Evolutionary conservation across 2,797 vertebrate species (phyloP).

Genomic region (Naso thynnoides): DNA sequence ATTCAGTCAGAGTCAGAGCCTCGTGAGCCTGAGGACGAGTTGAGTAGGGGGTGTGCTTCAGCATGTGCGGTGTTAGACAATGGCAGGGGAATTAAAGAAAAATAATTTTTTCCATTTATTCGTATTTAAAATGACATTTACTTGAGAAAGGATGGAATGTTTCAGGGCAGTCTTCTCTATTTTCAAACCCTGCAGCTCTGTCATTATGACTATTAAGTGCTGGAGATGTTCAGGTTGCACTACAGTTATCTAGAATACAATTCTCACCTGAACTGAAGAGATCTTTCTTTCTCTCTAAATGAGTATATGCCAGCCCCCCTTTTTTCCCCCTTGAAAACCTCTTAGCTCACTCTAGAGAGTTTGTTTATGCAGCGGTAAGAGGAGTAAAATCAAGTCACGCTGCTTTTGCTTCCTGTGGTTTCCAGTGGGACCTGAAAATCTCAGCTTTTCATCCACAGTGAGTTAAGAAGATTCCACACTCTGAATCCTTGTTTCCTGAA

Average conservation of each 20-base stretch:
- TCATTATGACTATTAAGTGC: not conserved
- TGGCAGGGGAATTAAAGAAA: conserved; percentile 14
- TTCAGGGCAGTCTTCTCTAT: not conserved
- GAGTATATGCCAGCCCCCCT: not conserved
- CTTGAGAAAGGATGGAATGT: not conserved
- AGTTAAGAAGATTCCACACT: too few relatives aligned
- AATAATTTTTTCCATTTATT: not conserved
- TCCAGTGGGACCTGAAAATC: too few relatives aligned
- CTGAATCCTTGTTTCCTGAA: not conserved
- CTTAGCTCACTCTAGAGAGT: conserved; percentile 1
- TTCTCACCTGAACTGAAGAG: conserved; percentile 24
- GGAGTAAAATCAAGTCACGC: too few relatives aligned
- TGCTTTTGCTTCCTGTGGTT: too few relatives aligned
- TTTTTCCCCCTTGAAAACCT: conserved; percentile 1
- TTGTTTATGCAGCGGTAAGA: too few relatives aligned
- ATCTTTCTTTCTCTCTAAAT: not conserved
- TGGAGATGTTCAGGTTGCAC: not conserved
- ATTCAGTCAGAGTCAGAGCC: conserved; percentile 47
- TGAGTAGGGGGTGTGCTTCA: not conserved
- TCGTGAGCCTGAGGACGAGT: conserved; percentile 49
- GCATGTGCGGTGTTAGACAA: conserved; percentile 59
- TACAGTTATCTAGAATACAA: not conserved
- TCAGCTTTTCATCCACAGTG: too few relatives aligned
- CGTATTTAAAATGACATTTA: not conserved
- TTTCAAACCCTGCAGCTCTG: not conserved